Evolutionary conservation across 2,113 vertebrate species (phyloP).

Genomic region (Malurus melanocephalus): DNA sequence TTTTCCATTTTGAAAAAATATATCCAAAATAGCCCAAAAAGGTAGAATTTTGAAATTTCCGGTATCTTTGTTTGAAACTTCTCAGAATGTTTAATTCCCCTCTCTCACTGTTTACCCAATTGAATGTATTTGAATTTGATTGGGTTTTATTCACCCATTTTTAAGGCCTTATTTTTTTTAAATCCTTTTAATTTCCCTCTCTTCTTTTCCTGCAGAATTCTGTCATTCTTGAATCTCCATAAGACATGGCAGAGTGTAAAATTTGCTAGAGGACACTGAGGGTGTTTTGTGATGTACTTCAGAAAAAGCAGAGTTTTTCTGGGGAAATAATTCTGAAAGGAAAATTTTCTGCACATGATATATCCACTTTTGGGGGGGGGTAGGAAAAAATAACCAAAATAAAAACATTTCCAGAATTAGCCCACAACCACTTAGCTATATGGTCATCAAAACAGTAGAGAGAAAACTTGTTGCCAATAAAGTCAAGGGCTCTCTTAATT

Average conservation of each 20-base stretch:
- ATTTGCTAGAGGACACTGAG: not conserved
- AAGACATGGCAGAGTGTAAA: not conserved
- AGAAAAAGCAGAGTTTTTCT: not conserved
- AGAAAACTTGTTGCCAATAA: slow-evolving; percentile 57
- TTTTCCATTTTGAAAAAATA: not conserved
- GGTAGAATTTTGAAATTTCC: not conserved
- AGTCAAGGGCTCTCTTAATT: slow-evolving; percentile 74
- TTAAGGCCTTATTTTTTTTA: not conserved
- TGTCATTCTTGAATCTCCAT: not conserved
- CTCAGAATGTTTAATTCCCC: not conserved
- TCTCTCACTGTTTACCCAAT: not conserved
- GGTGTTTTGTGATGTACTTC: not conserved
- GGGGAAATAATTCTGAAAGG: not conserved
- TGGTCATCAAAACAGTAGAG: slow-evolving; percentile 59
- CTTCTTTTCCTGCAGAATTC: not conserved
- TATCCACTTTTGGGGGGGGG: accelerated
- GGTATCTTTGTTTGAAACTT: not conserved
- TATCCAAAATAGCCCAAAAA: not conserved
- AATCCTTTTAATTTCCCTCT: not conserved
- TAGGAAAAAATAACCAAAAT: not conserved
- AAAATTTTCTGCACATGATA: not conserved
- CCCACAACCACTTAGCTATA: slow-evolving; percentile 28
- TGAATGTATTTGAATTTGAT: not conserved
- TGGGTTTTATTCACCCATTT: not conserved
- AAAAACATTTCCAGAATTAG: slow-evolving; percentile 30